Evolutionary conservation across 1,140 invertebrate species (phyloP), one percentile per base, ranked within the genome.

Genomic region (Helicorthomorpha holstii): DNA sequence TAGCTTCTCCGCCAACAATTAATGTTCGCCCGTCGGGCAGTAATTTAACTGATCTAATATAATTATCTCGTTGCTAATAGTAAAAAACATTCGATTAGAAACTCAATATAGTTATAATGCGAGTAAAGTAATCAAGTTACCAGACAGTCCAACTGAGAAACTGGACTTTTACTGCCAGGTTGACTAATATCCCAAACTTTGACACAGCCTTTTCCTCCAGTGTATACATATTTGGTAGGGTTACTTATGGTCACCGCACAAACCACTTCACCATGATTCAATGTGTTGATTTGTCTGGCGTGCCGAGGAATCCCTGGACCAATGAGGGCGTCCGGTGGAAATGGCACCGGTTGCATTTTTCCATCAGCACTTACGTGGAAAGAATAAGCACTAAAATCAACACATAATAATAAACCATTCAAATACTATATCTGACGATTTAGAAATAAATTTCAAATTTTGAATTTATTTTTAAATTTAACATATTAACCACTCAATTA

Each of bases 191-290:
- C 64, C 63, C 65, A 80, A 0, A 97, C 85, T 72, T 97, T 98
- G 45, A 98, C 93, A 71, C 91, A 96, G 45, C 94, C 92, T 70
- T 97, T 97, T 50, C 94, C 94, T n/a, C 94, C 94, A 14, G 94
- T 98, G 69, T 95, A 98, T 3, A 97, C 90, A 67, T 92, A 88
- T 66, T 90, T 81, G 52, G 86, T 89, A 38, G 86, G 83, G 69
- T 85, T 87, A 49, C 73, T 67, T 74, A 96, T 76, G 75, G 88
- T 71, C 70, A 97, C 70, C 73, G 94, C 67, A 81, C 94, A 79
- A 71, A 98, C 71, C 14, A 89, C 91, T 70, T 98, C 94, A 10
- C 93, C 94, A 66, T 98, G 94, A 56, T 80, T 83, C 56, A 98
- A 68, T 2, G 87, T 91, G 62, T 87, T 88, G 53, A 92, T 86